Base-by-base conservation (phyloP, 2,888 invertebrate species). In the Dugesia japonica region DNA sequence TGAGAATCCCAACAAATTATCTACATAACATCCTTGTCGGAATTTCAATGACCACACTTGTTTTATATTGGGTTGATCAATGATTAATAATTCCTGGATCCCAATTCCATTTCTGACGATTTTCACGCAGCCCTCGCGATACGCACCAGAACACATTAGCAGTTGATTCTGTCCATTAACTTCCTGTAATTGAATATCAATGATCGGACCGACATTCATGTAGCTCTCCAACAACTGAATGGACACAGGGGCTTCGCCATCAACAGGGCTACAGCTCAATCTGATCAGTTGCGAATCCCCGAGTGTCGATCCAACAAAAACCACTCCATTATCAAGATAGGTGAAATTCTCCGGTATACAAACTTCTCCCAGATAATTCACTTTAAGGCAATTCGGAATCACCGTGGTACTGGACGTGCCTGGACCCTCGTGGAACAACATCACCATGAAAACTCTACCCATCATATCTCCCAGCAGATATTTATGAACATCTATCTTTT, bases 51-150 rank as follows among this genome's bases (percentile, higher is more conserved):
- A 56, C 56, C 56, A 56, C 4, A 56, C 56, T 4, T 56, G 4
- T n/a, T 95, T 95, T 79, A 97, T 94, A 75, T 94, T 94, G 1
- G 92, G 90, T 80, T 97, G 87, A 86, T 98, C 98, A 79, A 98
- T 95, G 73, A 91, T 92, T 0, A 97, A 97, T 83, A 94, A 92
- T 85, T 97, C 97, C 80, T 95, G 94, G 78, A 97, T 95, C 0
- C 98, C 98, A 82, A 98, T 98, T 1, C 98, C 98, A 85, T 97
- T 98, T 80, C 97, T 88, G 79, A 99, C 97, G 78, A 98, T 93
- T 76, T 97, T 88, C 38, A 99, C 86, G 0, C 95, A 94, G 0
- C 98, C 98, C 87, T 97, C 95, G 85, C 97, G 98, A 84, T 90
- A 94, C 0, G 92, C 89, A 86, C 90, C 97, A 0, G 97, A 97